Percentiles rank a stretch among this genome's conserved stretches.
These are phyloP conservation scores for Heteromurus nitidus DNA, from an alignment of 2,888 invertebrate genomes.

Conservation along the genomic window DNA sequence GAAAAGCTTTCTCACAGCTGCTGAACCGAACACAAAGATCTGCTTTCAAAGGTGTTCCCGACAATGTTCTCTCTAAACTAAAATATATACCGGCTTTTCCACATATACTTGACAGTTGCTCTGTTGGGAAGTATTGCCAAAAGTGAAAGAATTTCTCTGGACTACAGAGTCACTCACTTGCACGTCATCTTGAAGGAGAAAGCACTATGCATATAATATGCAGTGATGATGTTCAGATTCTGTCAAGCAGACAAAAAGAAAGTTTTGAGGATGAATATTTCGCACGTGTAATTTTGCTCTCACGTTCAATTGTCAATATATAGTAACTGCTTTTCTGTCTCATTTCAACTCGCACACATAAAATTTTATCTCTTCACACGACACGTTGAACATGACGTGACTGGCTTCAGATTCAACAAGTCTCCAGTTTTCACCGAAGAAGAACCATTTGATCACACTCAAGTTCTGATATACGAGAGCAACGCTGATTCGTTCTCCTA, in stretches of 20 bases:
- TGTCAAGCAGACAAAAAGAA: slow-evolving; percentile 18
- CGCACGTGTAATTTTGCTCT: too few species aligned
- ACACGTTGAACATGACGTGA: too few species aligned
- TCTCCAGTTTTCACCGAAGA: too few species aligned
- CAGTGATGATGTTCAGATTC: too few species aligned
- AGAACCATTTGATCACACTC: too few species aligned
- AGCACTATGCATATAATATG: too few species aligned
- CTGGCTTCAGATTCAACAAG: too few species aligned
- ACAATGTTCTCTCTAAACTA: too few species aligned
- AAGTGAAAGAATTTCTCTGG: slow-evolving; percentile 54
- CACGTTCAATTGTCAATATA: neutral
- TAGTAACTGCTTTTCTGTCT: neutral
- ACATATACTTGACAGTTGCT: slow-evolving; percentile 7
- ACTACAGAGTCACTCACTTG: slow-evolving; percentile 48
- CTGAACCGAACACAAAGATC: neutral
- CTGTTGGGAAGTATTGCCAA: slow-evolving; percentile 31
- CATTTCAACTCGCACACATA: too few species aligned
- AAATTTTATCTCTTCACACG: too few species aligned
- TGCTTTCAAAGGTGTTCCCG: neutral
- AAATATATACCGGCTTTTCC: slow-evolving; percentile 28
- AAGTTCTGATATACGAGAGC: too few species aligned
- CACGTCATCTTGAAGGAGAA: too few species aligned
- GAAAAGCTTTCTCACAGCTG: neutral
- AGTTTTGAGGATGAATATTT: slow-evolving; percentile 13
- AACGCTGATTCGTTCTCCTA: neutral